Conservation (phyloP, 2,888 invertebrate species). For the Lycocerus yunnanus region DNA sequence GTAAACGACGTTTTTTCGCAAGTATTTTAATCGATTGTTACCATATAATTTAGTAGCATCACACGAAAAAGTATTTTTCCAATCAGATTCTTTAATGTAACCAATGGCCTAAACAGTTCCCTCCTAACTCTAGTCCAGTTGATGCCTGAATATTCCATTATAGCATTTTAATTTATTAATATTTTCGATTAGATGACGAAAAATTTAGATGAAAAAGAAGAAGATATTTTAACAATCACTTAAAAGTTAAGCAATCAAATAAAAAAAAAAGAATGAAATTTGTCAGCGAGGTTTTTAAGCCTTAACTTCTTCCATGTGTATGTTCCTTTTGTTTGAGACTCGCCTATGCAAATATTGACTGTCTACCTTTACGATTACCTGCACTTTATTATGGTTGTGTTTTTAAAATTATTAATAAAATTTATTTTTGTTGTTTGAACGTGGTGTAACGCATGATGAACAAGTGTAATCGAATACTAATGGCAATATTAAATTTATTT, state of each 20-base stretch:
- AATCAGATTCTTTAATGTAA: conserved; percentile 25
- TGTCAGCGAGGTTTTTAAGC: conserved; percentile 30
- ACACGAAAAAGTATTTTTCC: conserved; percentile 38
- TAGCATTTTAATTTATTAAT: conserved; percentile 38
- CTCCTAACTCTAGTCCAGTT: conserved; percentile 57
- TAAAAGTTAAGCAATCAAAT: conserved; percentile 30
- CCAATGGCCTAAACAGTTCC: conserved; percentile 57
- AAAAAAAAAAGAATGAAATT: conserved; percentile 15
- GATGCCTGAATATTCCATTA: conserved; percentile 45
- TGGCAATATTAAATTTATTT: conserved; percentile 46
- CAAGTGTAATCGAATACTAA: conserved; percentile 35
- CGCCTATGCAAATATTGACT: conserved; percentile 35
- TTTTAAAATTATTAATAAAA: conserved; percentile 37
- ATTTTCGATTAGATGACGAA: conserved; percentile 27
- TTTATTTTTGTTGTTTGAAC: conserved; percentile 39
- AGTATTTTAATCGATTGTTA: conserved; percentile 7
- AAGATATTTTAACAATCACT: conserved; percentile 35
- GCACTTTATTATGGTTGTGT: conserved; percentile 47
- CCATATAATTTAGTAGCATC: conserved; percentile 35
- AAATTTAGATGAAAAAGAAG: conserved; percentile 19
- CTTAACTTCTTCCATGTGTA: conserved; percentile 41
- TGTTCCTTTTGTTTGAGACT: conserved; percentile 43
- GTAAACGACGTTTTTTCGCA: not conserved
- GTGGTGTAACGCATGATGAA: conserved; percentile 25
- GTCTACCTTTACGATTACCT: conserved; percentile 40